These are phyloP conservation scores for Lindbergichthys nudifrons DNA, from an alignment of 2,797 vertebrate species.

Conservation along the genomic window DNA sequence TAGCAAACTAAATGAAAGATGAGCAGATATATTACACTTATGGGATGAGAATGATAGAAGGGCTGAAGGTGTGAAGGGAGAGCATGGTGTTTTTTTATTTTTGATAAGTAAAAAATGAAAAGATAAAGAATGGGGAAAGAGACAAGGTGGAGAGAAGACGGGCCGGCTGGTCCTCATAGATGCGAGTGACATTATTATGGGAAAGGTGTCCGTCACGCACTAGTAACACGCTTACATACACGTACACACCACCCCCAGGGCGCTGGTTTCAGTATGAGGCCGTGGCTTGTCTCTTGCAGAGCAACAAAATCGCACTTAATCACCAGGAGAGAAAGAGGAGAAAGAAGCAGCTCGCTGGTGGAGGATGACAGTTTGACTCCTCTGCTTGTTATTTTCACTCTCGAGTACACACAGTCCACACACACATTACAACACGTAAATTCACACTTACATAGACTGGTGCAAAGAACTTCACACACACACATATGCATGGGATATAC, in stretches of 20 bases:
- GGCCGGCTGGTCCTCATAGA: conserved; percentile 56
- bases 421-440: conserved; percentile 18
- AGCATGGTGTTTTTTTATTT: conserved; percentile 10
- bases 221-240: conserved; percentile 43
- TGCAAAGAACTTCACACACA: conserved; percentile 9
- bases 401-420: conserved; percentile 55
- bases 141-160: conserved; percentile 17
- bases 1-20: not conserved
- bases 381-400: conserved; percentile 78
- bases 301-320: conserved; percentile 69
- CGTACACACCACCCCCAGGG: conserved; percentile 34
- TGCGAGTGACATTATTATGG: conserved; percentile 80
- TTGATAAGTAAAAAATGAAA: conserved; percentile 22
- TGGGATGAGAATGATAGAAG: not conserved
- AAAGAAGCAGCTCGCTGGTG: conserved; percentile 49
- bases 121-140: conserved; percentile 19
- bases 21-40: conserved; percentile 8
- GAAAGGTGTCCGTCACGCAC: conserved; percentile 81
- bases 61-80: conserved; percentile 5
- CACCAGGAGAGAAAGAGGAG: conserved; percentile 60
- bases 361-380: conserved; percentile 68
- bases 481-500: not conserved
- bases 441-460: conserved; percentile 10
- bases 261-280: conserved; percentile 49
- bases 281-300: conserved; percentile 52